Base-by-base conservation (phyloP, 2,888 invertebrate genomes). In the Cryptus armator region DNA sequence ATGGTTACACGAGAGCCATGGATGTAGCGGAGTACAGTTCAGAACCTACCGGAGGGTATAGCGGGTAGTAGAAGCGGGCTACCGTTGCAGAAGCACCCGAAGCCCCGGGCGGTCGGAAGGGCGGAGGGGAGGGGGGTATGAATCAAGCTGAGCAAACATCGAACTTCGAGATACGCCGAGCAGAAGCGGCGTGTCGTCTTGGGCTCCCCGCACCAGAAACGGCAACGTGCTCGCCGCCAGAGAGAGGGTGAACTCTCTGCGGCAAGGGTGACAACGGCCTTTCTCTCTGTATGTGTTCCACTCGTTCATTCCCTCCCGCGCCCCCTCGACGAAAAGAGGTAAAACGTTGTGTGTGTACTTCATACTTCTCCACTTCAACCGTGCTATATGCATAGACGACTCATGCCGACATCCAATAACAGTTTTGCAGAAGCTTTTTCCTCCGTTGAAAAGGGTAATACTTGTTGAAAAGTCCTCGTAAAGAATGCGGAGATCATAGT, bases 121-220 rank as follows among this genome's bases (percentile, higher is more conserved):
- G 79, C 85, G 88, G 88, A 16, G 53, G 53, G 51, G 37, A 37
- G 9, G 87, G 91, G 90, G 91, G 91, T 89, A 92, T 92, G 93
- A 93, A 93, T 93, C 93, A 93, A 93, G 93, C 93, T 93, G 93
- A 91, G 92, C 92, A 93, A 93, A 93, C 93, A 93, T 92, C 91
- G 90, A 92, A 92, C 92, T 92, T 91, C 90, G 92, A 93, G 93
- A 93, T 93, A 93, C 92, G 91, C 82, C 79, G 67, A 66, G 74
- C 56, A 68, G 75, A 74, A 37, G 37, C 64, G 77, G 59, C 19
- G 89, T 91, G 90, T 91, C 90, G 91, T 89, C 90, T 88, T 71
- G 82, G 81, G 79, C 48, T 75, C 86, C 64, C 24, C 75, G 62
- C 71, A 37, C 81, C 87, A 86, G 82, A 86, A 86, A 88, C 88